Evolutionary conservation across 2,797 vertebrate species (phyloP), one percentile per base, ranked within the genome.

Genomic region (Bovichtus diacanthus): DNA sequence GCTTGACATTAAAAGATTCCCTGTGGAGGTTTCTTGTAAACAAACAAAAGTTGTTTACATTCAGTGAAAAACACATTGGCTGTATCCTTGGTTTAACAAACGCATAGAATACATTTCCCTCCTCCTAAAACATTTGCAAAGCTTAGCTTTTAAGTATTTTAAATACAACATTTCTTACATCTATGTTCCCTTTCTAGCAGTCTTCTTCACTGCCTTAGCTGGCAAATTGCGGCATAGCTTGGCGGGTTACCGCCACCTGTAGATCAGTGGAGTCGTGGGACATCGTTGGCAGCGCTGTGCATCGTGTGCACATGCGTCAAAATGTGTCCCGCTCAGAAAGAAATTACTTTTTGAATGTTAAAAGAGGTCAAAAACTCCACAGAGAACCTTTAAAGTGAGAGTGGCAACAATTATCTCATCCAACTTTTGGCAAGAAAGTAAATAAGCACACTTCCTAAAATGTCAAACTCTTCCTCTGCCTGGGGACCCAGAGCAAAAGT

Each of bases 401-500:
- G 9, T 29, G 25, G 21, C 39, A 43, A 44, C 3, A 34, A 44
- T 73, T 31, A 61, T 50, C 56, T 43, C 46, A 25, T 46, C 44
- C 23, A 43, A 74, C 44, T 31, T 58, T 64, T 53, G 50, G 25
- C 71, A 60, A 29, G 41, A 74, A 64, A 29, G 19, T 15, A 25
- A 65, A 64, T 19, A 47, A 41, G 2, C 11, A 0, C 4, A 15
- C 15, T n/a, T 59, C 53, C 13, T 15, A 43, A 72, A 25, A 13
- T 34, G 2, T 71, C 7, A 41, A 66, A 43, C 53, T 43, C 9
- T 13, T 34, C n/a, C 12, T 46, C 9, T 7, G 39, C 4, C 56
- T 46, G 53, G 16, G 43, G 53, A 79, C 53, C 58, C 27, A 65
- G 27, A 76, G 27, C n/a, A 3, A 36, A 70, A 73, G 18, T 54